These are phyloP conservation scores for Phortica variegata DNA, from an alignment of 1,140 invertebrate species.

Conservation along the genomic window DNA sequence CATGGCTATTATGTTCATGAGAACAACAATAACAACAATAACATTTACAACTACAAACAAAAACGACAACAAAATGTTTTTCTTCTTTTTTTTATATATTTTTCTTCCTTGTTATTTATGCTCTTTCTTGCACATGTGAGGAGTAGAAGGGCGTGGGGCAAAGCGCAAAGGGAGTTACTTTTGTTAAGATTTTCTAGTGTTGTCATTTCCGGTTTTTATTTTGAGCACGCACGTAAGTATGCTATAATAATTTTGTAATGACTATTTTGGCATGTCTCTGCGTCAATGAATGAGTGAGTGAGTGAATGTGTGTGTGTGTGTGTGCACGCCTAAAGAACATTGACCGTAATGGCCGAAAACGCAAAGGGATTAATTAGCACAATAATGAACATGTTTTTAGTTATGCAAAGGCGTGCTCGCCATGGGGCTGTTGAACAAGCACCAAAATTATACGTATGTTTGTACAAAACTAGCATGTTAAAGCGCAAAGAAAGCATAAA, in stretches of 20 bases:
- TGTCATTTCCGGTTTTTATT: background rate
- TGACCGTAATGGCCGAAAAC: slow-evolving; percentile 30
- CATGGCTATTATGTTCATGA: no score
- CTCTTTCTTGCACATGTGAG: no score
- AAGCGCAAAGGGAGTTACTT: background rate
- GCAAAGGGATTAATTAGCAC: slow-evolving; percentile 42
- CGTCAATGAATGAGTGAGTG: no score
- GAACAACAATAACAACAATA: slow-evolving; percentile 25
- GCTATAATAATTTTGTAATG: slow-evolving; percentile 49
- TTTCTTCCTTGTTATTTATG: no score
- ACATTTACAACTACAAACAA: slow-evolving; percentile 8
- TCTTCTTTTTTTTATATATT: background rate
- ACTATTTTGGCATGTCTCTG: slow-evolving; percentile 32
- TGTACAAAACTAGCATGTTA: no score
- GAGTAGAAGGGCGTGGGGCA: background rate
- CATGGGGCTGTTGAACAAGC: no score
- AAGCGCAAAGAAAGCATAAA: no score
- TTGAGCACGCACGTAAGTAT: slow-evolving; percentile 2
- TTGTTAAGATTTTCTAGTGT: background rate
- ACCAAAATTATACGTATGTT: background rate
- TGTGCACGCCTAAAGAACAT: slow-evolving; percentile 9
- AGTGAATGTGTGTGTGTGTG: no score
- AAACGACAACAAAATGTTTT: background rate
- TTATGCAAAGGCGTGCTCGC: slow-evolving; percentile 6
- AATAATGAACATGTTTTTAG: slow-evolving; percentile 1